phyloP scores from a whole-genome alignment of 64 coral and sea anemone genomes.

The Porites australiensis region DNA sequence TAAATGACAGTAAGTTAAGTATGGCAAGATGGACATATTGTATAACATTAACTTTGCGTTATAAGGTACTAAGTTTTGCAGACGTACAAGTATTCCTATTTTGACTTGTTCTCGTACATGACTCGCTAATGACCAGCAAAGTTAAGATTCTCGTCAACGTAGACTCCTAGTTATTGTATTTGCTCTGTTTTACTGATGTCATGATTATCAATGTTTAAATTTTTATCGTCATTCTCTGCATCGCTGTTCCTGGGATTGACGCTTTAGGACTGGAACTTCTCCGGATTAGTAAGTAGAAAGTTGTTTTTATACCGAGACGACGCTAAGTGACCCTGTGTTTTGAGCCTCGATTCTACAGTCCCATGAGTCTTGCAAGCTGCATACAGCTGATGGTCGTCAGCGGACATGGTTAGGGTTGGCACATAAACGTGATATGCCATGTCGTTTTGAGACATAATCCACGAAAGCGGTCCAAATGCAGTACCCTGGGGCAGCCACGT shows the following conservation, averaged over 20 bases:
- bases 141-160: slow-evolving; percentile 52
- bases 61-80: slow-evolving; percentile 59
- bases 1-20: slow-evolving; percentile 70
- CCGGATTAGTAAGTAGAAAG: not conserved
- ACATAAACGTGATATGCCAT: slow-evolving; percentile 1
- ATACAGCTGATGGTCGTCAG: too few species aligned
- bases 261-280: slow-evolving; percentile 1
- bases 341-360: not conserved
- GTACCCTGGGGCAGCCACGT: slow-evolving; percentile 53
- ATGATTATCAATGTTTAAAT: slow-evolving; percentile 22
- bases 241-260: not conserved
- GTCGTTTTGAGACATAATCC: slow-evolving; percentile 53
- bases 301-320: slow-evolving; percentile 9
- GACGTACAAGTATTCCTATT: slow-evolving; percentile 62
- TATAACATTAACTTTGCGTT: slow-evolving; percentile 66
- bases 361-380: not conserved
- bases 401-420: not conserved
- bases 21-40: slow-evolving; percentile 52
- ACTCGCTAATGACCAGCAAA: slow-evolving; percentile 52
- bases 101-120: slow-evolving; percentile 56
- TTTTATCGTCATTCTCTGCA: not conserved
- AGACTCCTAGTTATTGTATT: slow-evolving; percentile 61
- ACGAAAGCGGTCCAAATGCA: not conserved
- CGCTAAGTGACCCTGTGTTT: slow-evolving; percentile 25
- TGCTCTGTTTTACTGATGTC: slow-evolving; percentile 38